Conservation (phyloP, 2,113 vertebrate species). For the Vulpes vulpes region DNA sequence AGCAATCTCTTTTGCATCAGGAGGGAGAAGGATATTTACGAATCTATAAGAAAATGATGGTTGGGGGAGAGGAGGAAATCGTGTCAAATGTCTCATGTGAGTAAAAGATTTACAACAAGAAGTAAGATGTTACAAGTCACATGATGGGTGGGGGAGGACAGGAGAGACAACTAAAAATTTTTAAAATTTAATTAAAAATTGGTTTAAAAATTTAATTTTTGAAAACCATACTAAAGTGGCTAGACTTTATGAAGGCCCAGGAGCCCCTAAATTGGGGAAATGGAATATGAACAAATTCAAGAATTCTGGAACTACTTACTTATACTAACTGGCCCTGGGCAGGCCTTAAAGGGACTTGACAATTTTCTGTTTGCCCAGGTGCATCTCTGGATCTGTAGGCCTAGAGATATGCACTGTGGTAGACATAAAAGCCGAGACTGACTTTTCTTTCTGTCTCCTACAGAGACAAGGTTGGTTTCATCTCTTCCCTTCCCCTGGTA, state of each 20-base stretch:
- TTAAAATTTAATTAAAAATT: neutral
- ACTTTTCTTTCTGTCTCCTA: neutral
- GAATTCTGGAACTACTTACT: neutral
- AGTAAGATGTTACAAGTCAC: neutral
- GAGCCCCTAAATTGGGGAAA: neutral
- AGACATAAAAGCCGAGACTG: neutral
- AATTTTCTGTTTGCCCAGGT: neutral
- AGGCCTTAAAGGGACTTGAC: neutral
- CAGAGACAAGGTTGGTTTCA: neutral
- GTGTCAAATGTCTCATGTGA: neutral
- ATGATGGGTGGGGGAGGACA: neutral
- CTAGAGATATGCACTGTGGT: neutral
- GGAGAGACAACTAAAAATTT: neutral
- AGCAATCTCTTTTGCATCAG: constrained; percentile 92
- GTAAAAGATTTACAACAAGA: neutral
- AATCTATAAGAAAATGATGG: constrained; percentile 89
- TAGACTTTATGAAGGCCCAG: neutral
- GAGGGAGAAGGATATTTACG: constrained; percentile 97
- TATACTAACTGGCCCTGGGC: neutral
- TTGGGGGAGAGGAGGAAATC: neutral
- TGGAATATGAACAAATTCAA: neutral
- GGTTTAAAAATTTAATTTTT: neutral
- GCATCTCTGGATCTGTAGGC: neutral
- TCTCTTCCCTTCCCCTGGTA: neutral
- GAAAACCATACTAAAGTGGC: neutral